These are phyloP conservation scores for Camponotus fellah DNA, from an alignment of 2,888 invertebrate genomes.

Conservation along the genomic window DNA sequence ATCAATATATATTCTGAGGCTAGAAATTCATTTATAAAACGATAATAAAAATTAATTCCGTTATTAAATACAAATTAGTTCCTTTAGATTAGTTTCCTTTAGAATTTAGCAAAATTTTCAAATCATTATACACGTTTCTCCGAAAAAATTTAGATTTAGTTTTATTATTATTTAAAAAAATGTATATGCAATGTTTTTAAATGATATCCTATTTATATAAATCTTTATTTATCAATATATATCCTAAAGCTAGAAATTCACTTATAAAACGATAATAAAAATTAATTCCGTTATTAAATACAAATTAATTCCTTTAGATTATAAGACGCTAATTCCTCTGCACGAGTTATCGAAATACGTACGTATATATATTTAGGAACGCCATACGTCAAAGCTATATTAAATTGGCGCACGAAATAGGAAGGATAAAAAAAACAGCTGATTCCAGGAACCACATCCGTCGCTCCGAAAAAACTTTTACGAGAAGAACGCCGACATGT, in stretches of 20 bases:
- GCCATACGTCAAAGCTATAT: neutral
- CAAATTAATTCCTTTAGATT: neutral
- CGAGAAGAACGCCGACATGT: neutral
- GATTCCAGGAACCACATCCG: neutral
- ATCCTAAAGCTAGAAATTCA: neutral
- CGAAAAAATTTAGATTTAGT: neutral
- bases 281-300: neutral
- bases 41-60: no score
- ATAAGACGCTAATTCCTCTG: neutral
- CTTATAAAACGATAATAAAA: neutral
- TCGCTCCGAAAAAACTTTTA: slow-evolving; percentile 1
- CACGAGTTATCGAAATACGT: neutral
- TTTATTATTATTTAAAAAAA: neutral
- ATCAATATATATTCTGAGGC: no score
- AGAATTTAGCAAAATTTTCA: no score
- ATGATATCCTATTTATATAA: neutral
- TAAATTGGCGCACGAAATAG: slow-evolving; percentile 8
- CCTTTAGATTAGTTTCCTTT: no score
- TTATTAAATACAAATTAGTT: no score
- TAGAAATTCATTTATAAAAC: no score
- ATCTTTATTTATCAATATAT: neutral
- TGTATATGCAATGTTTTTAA: neutral
- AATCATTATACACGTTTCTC: neutral
- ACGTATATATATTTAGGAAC: neutral
- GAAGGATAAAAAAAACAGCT: slow-evolving; percentile 3